phyloP scores from a whole-genome alignment of 2,113 vertebrate genomes.

The Procavia capensis region DNA sequence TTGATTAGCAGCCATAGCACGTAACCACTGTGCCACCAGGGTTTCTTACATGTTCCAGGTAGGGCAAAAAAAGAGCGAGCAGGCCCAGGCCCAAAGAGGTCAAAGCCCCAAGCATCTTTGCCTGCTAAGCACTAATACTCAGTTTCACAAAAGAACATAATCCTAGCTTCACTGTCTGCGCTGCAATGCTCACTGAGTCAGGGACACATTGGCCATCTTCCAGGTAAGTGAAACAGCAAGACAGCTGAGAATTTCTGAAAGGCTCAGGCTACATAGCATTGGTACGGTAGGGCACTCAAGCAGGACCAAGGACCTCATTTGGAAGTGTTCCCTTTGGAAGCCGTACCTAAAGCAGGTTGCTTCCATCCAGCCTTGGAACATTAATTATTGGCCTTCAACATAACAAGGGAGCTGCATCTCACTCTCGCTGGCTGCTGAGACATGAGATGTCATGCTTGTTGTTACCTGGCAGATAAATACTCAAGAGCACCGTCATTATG shows the following conservation, averaged over 20 bases:
- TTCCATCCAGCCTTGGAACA: not conserved
- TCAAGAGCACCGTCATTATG: not conserved
- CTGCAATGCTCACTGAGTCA: not conserved
- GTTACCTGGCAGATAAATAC: not conserved
- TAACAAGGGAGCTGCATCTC: not conserved
- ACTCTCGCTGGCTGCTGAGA: not conserved
- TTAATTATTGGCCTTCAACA: not conserved
- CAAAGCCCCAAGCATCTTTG: not conserved
- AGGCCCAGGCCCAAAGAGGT: not conserved
- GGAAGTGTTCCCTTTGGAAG: constrained; percentile 37
- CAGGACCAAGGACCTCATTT: not conserved
- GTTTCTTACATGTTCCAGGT: not conserved
- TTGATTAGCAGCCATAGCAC: too few relatives aligned
- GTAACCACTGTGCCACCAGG: not conserved
- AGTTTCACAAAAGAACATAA: not conserved
- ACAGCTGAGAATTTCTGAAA: not conserved
- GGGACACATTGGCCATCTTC: not conserved
- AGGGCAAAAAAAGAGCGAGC: not conserved
- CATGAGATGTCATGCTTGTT: not conserved
- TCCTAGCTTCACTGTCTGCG: not conserved
- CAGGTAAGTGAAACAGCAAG: not conserved
- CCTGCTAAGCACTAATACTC: not conserved
- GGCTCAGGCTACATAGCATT: not conserved
- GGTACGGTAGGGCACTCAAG: not conserved
- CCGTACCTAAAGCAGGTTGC: not conserved